These are phyloP conservation scores for Amyelois transitella DNA, from an alignment of 1,140 invertebrate species.

Conservation along the genomic window DNA sequence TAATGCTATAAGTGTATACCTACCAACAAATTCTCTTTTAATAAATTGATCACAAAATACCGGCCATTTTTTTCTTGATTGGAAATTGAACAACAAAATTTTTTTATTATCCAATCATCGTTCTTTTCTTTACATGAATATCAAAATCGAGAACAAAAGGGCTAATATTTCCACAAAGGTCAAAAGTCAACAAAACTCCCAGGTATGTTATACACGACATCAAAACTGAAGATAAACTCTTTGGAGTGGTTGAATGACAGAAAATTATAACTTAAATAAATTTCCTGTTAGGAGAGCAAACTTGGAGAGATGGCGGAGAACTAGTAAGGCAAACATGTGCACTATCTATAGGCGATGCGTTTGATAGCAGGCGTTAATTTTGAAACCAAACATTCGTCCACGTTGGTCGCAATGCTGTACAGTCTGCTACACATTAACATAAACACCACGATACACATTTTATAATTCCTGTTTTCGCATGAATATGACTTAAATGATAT, in stretches of 20 bases:
- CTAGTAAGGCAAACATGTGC: slow-evolving; percentile 50
- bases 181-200: slow-evolving; percentile 39
- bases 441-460: neutral
- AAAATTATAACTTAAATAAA: slow-evolving; percentile 72
- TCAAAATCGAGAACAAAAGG: neutral
- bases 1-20: no score
- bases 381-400: slow-evolving; percentile 26
- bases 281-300: slow-evolving; percentile 65
- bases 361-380: slow-evolving; percentile 67
- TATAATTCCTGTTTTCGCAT: neutral
- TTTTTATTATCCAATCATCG: no score
- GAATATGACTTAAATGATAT: no score
- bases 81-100: no score
- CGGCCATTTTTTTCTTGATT: no score
- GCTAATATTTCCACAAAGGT: slow-evolving; percentile 13
- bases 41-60: no score
- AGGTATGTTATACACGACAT: slow-evolving; percentile 34
- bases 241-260: slow-evolving; percentile 58
- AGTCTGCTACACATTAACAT: neutral
- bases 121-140: no score
- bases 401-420: neutral
- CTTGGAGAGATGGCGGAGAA: slow-evolving; percentile 40
- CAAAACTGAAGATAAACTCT: slow-evolving; percentile 54
- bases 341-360: slow-evolving; percentile 59
- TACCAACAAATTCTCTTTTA: no score